A percentile compares a stretch with the other conserved stretches of the same genome.
Evolutionary conservation across 1,140 invertebrate genomes (phyloP).

Genomic region (Penaeus chinensis): DNA sequence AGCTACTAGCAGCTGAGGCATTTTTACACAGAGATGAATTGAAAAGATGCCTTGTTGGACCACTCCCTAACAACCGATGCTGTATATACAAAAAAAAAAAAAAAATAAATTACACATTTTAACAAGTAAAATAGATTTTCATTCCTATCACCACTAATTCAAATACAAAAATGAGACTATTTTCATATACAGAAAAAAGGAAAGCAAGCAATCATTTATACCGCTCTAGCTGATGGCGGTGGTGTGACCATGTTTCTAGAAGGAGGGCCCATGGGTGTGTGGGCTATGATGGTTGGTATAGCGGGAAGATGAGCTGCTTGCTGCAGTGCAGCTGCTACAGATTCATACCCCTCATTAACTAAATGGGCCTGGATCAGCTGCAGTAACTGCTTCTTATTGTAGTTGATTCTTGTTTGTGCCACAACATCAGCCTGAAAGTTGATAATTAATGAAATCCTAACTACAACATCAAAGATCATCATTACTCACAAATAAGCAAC

Average conservation of each 20-base stretch:
- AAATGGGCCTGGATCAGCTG: constrained; percentile 93
- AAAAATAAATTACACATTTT: not conserved
- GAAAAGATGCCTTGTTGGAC: constrained; percentile 1
- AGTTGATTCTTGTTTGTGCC: constrained; percentile 93
- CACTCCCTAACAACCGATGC: constrained; percentile 13
- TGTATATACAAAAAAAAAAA: not conserved
- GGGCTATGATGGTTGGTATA: constrained; percentile 50
- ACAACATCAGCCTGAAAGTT: constrained; percentile 84
- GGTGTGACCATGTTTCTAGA: constrained; percentile 45
- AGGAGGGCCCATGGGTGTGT: constrained; percentile 59
- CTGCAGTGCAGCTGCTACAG: constrained; percentile 80
- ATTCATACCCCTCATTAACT: constrained; percentile 78
- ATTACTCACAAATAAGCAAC: not conserved
- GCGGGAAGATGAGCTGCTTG: constrained; percentile 79
- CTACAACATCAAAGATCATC: not conserved
- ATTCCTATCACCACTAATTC: too few species aligned
- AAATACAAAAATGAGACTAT: too few species aligned
- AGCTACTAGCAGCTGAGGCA: not conserved
- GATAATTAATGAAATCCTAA: not conserved
- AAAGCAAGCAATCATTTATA: not conserved
- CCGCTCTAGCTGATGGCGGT: constrained; percentile 41
- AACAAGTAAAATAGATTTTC: too few species aligned
- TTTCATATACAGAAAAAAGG: not conserved
- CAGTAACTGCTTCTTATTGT: constrained; percentile 91
- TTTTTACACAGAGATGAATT: not conserved